Percentiles rank a stretch among this genome's conserved stretches.
These are phyloP conservation scores for Oxycera nigricornis DNA, from an alignment of 2,888 invertebrate species.

Conservation along the genomic window DNA sequence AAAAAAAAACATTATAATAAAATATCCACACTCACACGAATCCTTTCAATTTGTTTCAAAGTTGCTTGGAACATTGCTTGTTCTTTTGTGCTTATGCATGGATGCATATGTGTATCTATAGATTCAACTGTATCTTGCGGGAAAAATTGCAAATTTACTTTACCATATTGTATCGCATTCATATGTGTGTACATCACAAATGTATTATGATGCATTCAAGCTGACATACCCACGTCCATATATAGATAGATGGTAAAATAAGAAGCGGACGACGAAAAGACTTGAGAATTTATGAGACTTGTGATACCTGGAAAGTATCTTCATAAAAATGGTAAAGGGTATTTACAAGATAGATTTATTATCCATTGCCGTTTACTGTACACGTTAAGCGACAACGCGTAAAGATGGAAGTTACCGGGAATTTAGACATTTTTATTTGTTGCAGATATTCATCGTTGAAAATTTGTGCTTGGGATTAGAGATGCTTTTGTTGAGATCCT, in stretches of 20 bases:
- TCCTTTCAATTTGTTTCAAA: constrained; percentile 19
- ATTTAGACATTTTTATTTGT: background rate
- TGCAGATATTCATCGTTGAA: constrained; percentile 6
- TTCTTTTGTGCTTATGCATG: background rate
- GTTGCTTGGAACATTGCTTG: background rate
- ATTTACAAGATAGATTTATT: constrained; percentile 37
- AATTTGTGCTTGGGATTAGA: constrained; percentile 22
- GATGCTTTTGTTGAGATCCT: background rate
- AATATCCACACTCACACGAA: constrained; percentile 14
- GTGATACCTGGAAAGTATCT: constrained; percentile 7
- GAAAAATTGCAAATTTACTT: constrained; percentile 28
- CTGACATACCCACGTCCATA: background rate
- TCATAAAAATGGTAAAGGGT: constrained; percentile 23
- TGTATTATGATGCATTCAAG: background rate
- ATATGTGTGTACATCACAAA: background rate
- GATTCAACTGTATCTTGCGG: background rate
- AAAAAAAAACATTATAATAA: constrained; percentile 7
- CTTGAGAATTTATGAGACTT: constrained; percentile 20
- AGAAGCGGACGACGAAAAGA: background rate
- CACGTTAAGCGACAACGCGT: background rate
- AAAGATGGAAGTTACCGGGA: background rate
- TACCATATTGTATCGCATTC: constrained; percentile 5
- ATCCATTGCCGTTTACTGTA: constrained; percentile 1
- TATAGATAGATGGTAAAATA: background rate
- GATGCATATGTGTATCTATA: background rate